These are phyloP conservation scores for Dendrocincla fuliginosa DNA, from an alignment of 2,797 vertebrate genomes.

Conservation along the genomic window DNA sequence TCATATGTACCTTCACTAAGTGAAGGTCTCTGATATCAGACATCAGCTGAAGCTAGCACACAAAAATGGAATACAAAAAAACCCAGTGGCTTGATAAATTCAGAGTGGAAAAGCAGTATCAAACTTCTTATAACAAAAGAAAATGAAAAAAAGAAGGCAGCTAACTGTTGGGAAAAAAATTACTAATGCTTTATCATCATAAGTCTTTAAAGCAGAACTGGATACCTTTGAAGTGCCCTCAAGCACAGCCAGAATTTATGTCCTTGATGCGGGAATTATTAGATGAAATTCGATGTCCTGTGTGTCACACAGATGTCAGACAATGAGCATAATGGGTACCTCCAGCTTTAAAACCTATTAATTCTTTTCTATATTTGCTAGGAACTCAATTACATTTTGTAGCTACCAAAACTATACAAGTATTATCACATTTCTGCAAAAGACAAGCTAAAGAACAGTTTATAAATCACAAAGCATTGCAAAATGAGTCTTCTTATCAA, in stretches of 20 bases:
- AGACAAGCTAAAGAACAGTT: neutral
- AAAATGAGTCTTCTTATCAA: neutral
- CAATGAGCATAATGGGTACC: neutral
- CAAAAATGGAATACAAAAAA: neutral
- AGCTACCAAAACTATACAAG: neutral
- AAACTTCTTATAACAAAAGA: neutral
- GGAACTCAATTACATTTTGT: neutral
- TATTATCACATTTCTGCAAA: neutral
- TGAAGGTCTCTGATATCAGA: neutral
- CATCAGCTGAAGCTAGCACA: neutral
- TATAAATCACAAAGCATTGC: neutral
- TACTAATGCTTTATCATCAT: neutral
- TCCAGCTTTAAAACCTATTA: slow-evolving; percentile 25
- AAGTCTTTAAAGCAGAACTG: neutral
- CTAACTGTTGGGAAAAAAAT: neutral
- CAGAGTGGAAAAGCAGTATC: neutral
- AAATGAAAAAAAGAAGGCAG: neutral
- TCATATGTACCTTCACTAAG: neutral
- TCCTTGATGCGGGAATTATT: neutral
- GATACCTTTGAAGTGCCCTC: neutral
- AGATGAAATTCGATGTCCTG: neutral
- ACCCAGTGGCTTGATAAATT: neutral
- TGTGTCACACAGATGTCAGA: neutral
- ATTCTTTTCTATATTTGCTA: neutral
- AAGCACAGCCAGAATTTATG: neutral